phyloP scores from a whole-genome alignment of 2,797 vertebrate species.

The Meriones psammophilus region DNA sequence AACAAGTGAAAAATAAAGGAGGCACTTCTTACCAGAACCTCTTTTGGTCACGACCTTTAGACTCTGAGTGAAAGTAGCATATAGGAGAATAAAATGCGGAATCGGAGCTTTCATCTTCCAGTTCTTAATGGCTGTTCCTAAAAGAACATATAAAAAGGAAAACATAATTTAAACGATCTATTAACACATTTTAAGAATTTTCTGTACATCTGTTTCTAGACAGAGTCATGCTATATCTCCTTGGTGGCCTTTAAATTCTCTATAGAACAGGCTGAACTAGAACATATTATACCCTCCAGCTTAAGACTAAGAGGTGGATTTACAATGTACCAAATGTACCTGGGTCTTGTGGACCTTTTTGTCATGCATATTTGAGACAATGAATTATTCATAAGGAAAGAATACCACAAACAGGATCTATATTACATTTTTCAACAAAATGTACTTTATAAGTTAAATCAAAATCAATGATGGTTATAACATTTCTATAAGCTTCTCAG shows the following conservation, averaged over 20 bases:
- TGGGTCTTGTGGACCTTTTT: slow-evolving; percentile 29
- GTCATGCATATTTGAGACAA: background rate
- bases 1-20: slow-evolving; percentile 20
- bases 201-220: background rate
- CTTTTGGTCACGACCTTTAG: slow-evolving; percentile 98
- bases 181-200: slow-evolving; percentile 41
- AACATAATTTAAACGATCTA: slow-evolving; percentile 44
- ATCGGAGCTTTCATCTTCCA: slow-evolving; percentile 97
- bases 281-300: background rate
- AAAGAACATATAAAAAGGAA: slow-evolving; percentile 74
- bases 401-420: background rate
- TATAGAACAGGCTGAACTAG: background rate
- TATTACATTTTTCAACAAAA: background rate
- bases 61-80: slow-evolving; percentile 94
- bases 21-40: slow-evolving; percentile 95
- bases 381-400: slow-evolving; percentile 47
- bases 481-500: background rate
- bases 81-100: slow-evolving; percentile 96
- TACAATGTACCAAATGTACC: background rate
- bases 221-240: too few relatives aligned
- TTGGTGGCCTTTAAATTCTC: background rate
- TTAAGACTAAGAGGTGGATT: background rate
- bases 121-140: slow-evolving; percentile 89
- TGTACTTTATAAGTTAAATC: slow-evolving; percentile 3
- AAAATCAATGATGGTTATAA: background rate